Percentiles rank a stretch among this genome's conserved stretches.
Conservation (phyloP, 2,888 invertebrate species). For the Dorcus hopei region DNA sequence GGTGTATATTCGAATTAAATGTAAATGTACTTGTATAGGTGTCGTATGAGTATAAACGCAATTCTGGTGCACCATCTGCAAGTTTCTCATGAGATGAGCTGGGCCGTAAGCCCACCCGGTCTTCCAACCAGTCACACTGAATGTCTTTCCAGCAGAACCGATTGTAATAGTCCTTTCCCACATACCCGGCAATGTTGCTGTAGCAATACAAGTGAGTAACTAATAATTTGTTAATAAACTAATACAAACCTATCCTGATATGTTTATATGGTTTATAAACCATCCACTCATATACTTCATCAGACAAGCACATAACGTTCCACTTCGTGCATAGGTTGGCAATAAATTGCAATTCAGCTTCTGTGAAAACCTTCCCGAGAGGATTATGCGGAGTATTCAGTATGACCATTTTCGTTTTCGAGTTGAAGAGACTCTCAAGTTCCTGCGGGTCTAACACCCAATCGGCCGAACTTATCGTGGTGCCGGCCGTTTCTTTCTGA, state of each 20-base stretch:
- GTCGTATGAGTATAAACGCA: conserved; percentile 89
- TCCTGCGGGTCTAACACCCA: conserved; percentile 86
- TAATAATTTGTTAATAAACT: neutral
- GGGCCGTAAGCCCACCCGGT: conserved; percentile 96
- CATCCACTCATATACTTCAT: conserved; percentile 99
- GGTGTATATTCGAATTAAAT: neutral
- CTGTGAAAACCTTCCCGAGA: conserved; percentile 82
- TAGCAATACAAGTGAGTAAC: conserved; percentile 13
- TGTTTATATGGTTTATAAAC: conserved; percentile 80
- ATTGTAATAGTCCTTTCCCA: conserved; percentile 97
- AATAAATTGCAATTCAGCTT: conserved; percentile 69
- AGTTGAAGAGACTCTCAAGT: conserved; percentile 74
- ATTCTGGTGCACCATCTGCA: conserved; percentile 92
- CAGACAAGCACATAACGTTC: conserved; percentile 88
- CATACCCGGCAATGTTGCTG: conserved; percentile 91
- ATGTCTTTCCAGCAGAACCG: conserved; percentile 97
- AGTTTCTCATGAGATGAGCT: conserved; percentile 69
- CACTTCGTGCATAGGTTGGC: conserved; percentile 88
- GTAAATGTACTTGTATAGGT: conserved; percentile 65
- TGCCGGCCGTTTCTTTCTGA: conserved; percentile 1
- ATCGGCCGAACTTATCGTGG: conserved; percentile 62
- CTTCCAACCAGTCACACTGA: conserved; percentile 97
- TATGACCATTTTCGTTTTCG: conserved; percentile 90
- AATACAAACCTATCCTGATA: conserved; percentile 79
- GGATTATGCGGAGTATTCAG: conserved; percentile 99